These are phyloP conservation scores for Chaetorhynchus papuensis DNA, from an alignment of 2,113 vertebrate species.

Conservation along the genomic window DNA sequence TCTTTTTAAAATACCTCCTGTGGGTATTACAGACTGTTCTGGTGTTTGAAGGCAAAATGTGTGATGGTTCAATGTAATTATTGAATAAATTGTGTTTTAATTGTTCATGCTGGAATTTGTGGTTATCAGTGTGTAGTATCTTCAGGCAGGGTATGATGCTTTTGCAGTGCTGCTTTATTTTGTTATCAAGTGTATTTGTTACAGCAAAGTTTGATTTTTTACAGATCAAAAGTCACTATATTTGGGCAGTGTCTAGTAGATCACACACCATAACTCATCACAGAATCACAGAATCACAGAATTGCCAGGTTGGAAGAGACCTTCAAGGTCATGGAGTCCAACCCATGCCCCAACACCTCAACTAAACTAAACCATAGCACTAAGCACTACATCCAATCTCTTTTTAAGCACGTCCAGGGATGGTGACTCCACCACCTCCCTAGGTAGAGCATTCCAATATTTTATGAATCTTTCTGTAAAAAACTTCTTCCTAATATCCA, in stretches of 20 bases:
- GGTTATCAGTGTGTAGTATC: neutral
- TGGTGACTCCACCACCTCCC: too few relatives aligned
- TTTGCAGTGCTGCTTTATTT: neutral
- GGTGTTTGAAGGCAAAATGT: neutral
- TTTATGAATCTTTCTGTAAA: too few relatives aligned
- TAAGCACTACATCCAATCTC: too few relatives aligned
- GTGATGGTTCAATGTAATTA: neutral
- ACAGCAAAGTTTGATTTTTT: neutral
- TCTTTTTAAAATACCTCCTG: neutral
- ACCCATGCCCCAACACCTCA: too few relatives aligned
- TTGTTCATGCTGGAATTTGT: neutral
- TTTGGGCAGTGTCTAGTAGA: neutral
- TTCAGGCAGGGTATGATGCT: neutral
- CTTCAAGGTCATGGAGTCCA: too few relatives aligned
- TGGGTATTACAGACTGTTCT: neutral
- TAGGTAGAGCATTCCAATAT: too few relatives aligned
- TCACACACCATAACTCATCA: rapidly evolving
- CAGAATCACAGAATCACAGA: too few relatives aligned
- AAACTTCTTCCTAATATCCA: too few relatives aligned
- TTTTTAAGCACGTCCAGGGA: too few relatives aligned
- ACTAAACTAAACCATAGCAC: too few relatives aligned
- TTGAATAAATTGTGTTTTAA: neutral
- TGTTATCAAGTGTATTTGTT: neutral
- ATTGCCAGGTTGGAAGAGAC: too few relatives aligned
- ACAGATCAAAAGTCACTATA: neutral